Evolutionary conservation across 2,888 invertebrate genomes (phyloP), one percentile per base, ranked within the genome.

Genomic region (Gastrophysa polygoni): DNA sequence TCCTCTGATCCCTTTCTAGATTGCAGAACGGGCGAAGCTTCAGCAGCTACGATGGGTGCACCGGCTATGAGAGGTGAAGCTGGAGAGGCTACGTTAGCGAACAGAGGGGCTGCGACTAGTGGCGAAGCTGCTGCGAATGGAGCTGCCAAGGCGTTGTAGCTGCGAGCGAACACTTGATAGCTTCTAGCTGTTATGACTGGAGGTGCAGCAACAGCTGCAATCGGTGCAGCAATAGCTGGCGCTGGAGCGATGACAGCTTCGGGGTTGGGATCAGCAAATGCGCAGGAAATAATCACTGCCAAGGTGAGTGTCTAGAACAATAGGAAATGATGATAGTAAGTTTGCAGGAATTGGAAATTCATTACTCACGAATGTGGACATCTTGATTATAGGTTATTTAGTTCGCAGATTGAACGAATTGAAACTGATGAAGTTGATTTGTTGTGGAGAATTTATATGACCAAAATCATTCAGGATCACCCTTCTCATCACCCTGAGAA

Each of bases 121-220:
- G 52, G 52, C 1, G 21, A n/a, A 10, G 54, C 54, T 17, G 14
- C 54, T 16, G 16, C 28, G 16, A 54, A 5, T 6, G 54, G 54
- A 43, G 54, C 21, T 3, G 85, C 85, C 5, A 87, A 77, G 1
- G 85, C 85, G 71, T 88, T 87, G 80, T 86, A 85, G 75, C 87
- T 87, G 69, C 88, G 83, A 21, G 87, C 82, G 70, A 88, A 78
- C 64, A 87, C 87, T 77, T 89, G 88, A 11, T 86, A 86, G 79
- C 88, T 88, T 71, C 85, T 84, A 0, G 89, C 86, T 0, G 89
- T 88, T n/a, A 88, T 87, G 68, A 87, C 65, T 16, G 77, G 76
- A 21, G 77, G 75, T 43, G 78, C 75, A 11, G 75, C 72, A 6
- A 75, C 68, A 17, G 68, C 69, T 47, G 67, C 64, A n/a, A 62